Base-by-base conservation (phyloP, 2,797 vertebrate genomes). In the Yasuhikotakia modesta region DNA sequence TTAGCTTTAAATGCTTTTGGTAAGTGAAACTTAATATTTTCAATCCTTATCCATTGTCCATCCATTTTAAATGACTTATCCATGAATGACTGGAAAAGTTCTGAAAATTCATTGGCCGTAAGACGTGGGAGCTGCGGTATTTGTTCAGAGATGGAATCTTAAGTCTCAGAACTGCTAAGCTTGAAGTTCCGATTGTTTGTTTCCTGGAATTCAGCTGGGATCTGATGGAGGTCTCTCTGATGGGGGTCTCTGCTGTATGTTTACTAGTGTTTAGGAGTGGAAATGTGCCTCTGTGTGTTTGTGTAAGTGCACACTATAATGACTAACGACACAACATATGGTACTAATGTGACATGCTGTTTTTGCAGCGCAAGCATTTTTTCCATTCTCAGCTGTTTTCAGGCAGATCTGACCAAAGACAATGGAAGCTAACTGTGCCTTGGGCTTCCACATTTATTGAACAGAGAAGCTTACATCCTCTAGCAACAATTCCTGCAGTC, bases 321-420 rank as follows among this genome's bases (percentile, higher is more conserved):
- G 63, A 57, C 64, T 27, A 53, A 68, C 60, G 16, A 24, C 50
- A 30, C 50, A 30, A 76, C 74, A 76, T 22, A 48, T 60, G 65
- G 53, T 69, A 19, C 65, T 48, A 46, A 60, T 60, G 61, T 75
- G 48, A 50, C 58, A 13, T 7, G 1, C n/a, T 21, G 3, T 30
- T 69, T 69, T 48, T 60, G 39, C 53, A 22, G 65, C 1, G 2
- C 65, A 35, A 68, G 43, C 43, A 60, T 60, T 60, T 76, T 48
- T 58, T n/a, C 43, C 24, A 68, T 76, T 76, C 74, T 68, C 74
- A 76, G 74, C 74, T 76, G 65, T 76, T 58, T 74, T 65, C 58
- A 35, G 27, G 7, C 58, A 32, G 24, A 17, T 35, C 63, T 46
- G 63, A 67, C 24, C 27, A 21, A 27, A 68, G 39, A 76, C 17